These are phyloP conservation scores for Protonibea diacanthus DNA, from an alignment of 2,797 vertebrate genomes.

Conservation along the genomic window DNA sequence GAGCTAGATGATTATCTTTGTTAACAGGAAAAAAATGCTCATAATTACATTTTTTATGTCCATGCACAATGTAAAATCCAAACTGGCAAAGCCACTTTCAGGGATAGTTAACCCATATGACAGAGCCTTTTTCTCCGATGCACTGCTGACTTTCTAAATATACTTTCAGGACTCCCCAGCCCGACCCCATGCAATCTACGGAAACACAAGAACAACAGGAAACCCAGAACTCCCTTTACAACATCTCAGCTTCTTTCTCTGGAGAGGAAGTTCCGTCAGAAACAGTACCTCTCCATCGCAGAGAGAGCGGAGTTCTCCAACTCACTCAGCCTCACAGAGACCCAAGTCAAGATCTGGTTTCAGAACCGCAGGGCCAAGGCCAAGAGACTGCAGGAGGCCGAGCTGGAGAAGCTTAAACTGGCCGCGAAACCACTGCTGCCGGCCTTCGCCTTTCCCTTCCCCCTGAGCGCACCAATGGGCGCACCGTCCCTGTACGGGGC, in stretches of 20 bases:
- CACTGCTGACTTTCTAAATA: constrained; percentile 22
- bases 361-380: constrained; percentile 91
- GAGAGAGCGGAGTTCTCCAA: constrained; percentile 90
- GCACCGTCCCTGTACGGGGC: constrained; percentile 83
- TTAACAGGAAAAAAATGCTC: no score
- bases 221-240: constrained; percentile 90
- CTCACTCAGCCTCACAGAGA: constrained; percentile 90
- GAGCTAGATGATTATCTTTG: not conserved
- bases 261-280: constrained; percentile 91
- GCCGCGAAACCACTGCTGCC: constrained; percentile 87
- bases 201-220: constrained; percentile 92
- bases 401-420: constrained; percentile 88
- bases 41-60: no score
- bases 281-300: constrained; percentile 91
- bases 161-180: constrained; percentile 84
- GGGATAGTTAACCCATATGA: not conserved
- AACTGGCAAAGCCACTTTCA: not conserved
- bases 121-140: no score
- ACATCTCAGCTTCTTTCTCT: constrained; percentile 89
- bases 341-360: constrained; percentile 92
- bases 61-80: not conserved
- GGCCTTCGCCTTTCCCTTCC: constrained; percentile 87
- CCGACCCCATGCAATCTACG: constrained; percentile 86
- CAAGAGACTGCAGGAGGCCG: constrained; percentile 90
- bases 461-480: constrained; percentile 82